Evolutionary conservation across 2,113 vertebrate genomes (phyloP).

Genomic region (Microcebus lehilahytsara): DNA sequence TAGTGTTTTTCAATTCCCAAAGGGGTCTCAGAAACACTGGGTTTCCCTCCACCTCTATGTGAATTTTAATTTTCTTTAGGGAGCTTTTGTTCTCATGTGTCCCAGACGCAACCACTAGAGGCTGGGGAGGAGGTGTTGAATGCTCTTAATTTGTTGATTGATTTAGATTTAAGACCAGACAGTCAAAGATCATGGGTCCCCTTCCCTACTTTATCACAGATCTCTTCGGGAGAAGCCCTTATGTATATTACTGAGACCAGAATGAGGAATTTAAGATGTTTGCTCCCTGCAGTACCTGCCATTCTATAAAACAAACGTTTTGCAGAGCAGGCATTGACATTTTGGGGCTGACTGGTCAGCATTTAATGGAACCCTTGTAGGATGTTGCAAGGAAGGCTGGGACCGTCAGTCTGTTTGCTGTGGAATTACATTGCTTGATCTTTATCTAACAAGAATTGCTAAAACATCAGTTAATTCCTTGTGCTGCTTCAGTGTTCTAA

Average conservation of each 20-base stretch:
- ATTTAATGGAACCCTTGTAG: slow-evolving; percentile 2
- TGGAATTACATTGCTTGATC: neutral
- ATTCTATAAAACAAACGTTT: neutral
- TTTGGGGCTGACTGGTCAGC: neutral
- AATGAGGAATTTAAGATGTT: neutral
- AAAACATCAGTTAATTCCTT: neutral
- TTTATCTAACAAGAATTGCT: slow-evolving; percentile 25
- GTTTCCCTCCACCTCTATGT: neutral
- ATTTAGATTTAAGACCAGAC: neutral
- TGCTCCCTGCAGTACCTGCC: neutral
- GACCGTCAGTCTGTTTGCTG: neutral
- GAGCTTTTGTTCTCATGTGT: neutral
- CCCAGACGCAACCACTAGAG: neutral
- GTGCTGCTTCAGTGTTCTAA: neutral
- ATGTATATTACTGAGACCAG: neutral
- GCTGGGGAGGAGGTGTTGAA: neutral
- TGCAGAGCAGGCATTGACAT: neutral
- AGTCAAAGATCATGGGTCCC: neutral
- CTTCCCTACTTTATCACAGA: neutral
- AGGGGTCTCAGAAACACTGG: neutral
- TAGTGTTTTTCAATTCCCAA: neutral
- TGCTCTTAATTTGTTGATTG: neutral
- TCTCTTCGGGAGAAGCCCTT: neutral
- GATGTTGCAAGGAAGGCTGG: neutral
- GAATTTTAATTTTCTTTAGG: neutral